These are phyloP conservation scores for Drosophila picticornis DNA, from an alignment of 2,888 invertebrate species.

Conservation along the genomic window DNA sequence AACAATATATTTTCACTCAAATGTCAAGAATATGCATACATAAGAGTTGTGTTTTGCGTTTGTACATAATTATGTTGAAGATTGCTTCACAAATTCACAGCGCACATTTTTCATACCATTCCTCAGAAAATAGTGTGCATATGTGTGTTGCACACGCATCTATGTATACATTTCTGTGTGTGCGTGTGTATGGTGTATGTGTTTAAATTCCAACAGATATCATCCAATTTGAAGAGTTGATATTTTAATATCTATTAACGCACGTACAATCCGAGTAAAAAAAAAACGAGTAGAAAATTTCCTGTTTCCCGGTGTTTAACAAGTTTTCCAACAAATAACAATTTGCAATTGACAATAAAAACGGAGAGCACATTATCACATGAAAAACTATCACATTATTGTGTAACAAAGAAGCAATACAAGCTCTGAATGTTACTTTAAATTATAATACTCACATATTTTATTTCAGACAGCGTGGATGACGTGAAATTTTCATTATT, in stretches of 20 bases:
- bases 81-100: conserved; percentile 15
- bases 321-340: conserved; percentile 1
- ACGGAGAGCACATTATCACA: background rate
- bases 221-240: background rate
- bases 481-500: conserved; percentile 63
- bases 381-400: background rate
- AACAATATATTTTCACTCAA: background rate
- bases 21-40: conserved; percentile 1
- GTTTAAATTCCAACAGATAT: conserved; percentile 5
- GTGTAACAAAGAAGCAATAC: background rate
- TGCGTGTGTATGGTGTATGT: background rate
- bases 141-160: conserved; percentile 1
- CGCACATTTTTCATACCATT: conserved; percentile 31
- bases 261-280: conserved; percentile 1
- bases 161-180: conserved; percentile 3
- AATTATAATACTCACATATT: conserved; percentile 55
- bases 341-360: conserved; percentile 17
- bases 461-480: conserved; percentile 60
- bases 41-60: conserved; percentile 8
- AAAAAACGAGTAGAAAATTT: conserved; percentile 5
- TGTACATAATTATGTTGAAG: conserved; percentile 5
- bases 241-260: background rate
- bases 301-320: conserved; percentile 9
- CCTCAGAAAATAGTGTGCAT: conserved; percentile 12
- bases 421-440: conserved; percentile 14